phyloP scores from a whole-genome alignment of 2,797 vertebrate species.

The Sebastiscus tertius region DNA sequence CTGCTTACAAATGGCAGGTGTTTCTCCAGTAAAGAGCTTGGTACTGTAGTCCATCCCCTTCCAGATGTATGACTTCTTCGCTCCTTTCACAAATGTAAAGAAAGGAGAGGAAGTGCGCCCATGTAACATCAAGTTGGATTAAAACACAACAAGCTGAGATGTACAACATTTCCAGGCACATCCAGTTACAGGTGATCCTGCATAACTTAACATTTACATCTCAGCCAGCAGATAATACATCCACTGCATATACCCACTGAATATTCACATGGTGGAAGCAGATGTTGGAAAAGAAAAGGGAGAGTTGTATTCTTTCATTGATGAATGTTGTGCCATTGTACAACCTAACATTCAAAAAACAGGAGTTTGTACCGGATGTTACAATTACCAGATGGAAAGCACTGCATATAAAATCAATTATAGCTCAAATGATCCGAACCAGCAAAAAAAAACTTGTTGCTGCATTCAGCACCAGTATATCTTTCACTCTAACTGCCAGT shows the following conservation, averaged over 20 bases:
- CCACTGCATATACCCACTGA: conserved; percentile 1
- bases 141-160: conserved; percentile 21
- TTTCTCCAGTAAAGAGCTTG: neutral
- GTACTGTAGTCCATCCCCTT: neutral
- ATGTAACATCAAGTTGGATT: conserved; percentile 29
- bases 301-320: neutral
- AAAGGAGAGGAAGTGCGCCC: neutral
- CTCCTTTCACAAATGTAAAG: conserved; percentile 10
- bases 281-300: neutral
- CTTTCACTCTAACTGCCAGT: neutral
- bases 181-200: conserved; percentile 16
- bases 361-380: neutral
- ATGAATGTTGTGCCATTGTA: neutral
- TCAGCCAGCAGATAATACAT: conserved; percentile 34
- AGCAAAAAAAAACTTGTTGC: neutral
- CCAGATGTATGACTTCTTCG: neutral
- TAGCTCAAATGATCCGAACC: neutral
- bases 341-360: neutral
- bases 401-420: neutral
- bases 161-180: conserved; percentile 26
- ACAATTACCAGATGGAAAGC: neutral
- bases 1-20: conserved; percentile 22
- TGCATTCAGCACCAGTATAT: neutral
- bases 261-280: conserved; percentile 16
- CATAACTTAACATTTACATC: conserved; percentile 56